Conservation (phyloP, 2,797 vertebrate species). For the Sciaenops ocellatus region DNA sequence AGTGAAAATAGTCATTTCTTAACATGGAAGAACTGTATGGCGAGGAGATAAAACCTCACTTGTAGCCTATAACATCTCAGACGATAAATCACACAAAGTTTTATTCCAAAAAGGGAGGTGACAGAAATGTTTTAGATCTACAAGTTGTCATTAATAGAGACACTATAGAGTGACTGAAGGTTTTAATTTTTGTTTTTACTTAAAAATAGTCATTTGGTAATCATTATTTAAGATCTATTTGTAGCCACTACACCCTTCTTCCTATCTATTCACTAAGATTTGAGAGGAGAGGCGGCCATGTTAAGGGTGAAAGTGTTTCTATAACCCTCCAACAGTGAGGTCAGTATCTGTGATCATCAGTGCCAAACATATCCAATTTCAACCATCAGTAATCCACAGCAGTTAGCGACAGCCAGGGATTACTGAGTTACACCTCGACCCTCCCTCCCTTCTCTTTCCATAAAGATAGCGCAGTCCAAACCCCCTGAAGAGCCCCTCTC, state of each 20-base stretch:
- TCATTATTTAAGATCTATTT: neutral
- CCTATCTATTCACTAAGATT: neutral
- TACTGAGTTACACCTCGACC: slow-evolving; percentile 49
- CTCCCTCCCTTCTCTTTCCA: neutral
- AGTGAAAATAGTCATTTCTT: neutral
- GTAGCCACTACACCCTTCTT: neutral
- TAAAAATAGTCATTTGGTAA: neutral
- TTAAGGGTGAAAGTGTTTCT: neutral
- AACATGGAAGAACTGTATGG: neutral
- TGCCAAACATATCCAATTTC: slow-evolving; percentile 8
- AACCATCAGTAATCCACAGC: slow-evolving; percentile 7
- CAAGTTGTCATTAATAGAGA: neutral
- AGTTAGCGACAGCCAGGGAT: slow-evolving; percentile 34
- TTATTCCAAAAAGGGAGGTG: neutral
- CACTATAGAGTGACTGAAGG: neutral
- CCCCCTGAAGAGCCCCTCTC: slow-evolving; percentile 31
- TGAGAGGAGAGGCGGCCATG: neutral
- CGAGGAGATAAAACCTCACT: neutral
- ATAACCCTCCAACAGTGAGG: neutral
- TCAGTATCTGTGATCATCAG: slow-evolving; percentile 1
- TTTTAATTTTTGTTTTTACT: neutral
- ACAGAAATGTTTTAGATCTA: neutral
- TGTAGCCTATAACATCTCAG: neutral
- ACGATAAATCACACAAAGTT: no score
- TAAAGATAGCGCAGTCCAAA: slow-evolving; percentile 30